Base-by-base conservation (phyloP, 1,140 invertebrate genomes). In the Stegodyphus mimosarum region DNA sequence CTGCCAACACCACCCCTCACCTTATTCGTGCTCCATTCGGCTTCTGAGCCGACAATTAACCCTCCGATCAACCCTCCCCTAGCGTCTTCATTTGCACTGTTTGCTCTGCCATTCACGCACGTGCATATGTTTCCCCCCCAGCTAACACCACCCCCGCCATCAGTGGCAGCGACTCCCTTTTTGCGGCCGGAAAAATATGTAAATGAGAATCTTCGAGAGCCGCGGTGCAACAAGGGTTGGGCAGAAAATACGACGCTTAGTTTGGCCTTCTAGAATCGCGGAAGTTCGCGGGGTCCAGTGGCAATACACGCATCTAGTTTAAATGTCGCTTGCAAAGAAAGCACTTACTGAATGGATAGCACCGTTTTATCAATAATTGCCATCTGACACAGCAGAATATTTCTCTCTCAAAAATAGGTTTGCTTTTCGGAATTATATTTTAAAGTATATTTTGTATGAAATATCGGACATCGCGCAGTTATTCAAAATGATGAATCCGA, bases 21-120 rank as follows among this genome's bases (percentile, higher is more conserved):
- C 15, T 72, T 72, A 51, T 72, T 72, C 52, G 70, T 51, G 50
- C 70, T n/a, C 7, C n/a, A 33, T 48, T 11, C 18, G 18, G 52
- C 11, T 5, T 15, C 15, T 49, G 49, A n/a, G 49, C 33, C 33
- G 33, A 33, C 33, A 33, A 33, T 33, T 33, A 33, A 33, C 49
- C 17, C 50, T 18, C 80, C 60, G 48, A 10, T n/a, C 10, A 50
- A 49, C 48, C 18, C 11, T 15, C 55, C n/a, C 70, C n/a, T 52
- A 55, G n/a, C 71, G 50, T 67, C 80, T 83, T 83, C 71, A 83
- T 83, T 83, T 71, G 60, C 33, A 13, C 9, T 83, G 80, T 83
- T 83, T 83, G 60, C 55, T 53, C 49, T 83, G 60, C 51, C 51
- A 13, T 83, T 74, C 69, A 53, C 13, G 51, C 69, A 15, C 50